A percentile compares a stretch with the other conserved stretches of the same genome.
Conservation (phyloP, 1,140 invertebrate species). For the Habropoda laboriosa region DNA sequence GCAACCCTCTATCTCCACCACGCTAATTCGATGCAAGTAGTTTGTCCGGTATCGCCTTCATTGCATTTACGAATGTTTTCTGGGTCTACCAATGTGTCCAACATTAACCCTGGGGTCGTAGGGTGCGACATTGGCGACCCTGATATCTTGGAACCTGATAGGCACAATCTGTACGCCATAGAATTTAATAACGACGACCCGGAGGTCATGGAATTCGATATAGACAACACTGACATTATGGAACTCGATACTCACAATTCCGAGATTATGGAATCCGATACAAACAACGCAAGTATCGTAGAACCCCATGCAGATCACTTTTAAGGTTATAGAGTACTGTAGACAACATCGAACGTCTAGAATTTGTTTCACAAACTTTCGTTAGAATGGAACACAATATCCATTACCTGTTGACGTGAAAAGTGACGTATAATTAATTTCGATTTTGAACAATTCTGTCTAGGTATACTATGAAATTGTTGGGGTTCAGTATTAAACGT, state of each 20-base stretch:
- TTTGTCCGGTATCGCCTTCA: not conserved
- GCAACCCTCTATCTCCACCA: too few species aligned
- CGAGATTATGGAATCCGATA: not conserved
- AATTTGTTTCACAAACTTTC: too few species aligned
- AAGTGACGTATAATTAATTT: too few species aligned
- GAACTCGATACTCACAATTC: not conserved
- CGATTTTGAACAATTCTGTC: too few species aligned
- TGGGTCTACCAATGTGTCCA: not conserved
- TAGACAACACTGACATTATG: conserved; percentile 1
- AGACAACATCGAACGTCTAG: too few species aligned
- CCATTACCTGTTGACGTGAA: too few species aligned
- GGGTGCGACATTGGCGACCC: not conserved
- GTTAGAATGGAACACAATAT: too few species aligned
- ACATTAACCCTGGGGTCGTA: not conserved
- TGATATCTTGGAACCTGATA: not conserved
- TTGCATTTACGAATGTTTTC: not conserved
- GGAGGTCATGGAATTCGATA: not conserved
- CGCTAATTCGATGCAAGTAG: too few species aligned
- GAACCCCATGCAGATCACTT: not conserved
- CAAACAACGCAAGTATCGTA: not conserved
- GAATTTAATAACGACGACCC: conserved; percentile 15
- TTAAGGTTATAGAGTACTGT: too few species aligned
- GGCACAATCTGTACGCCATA: not conserved
- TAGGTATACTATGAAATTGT: too few species aligned
- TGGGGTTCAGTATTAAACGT: too few species aligned